Conservation (phyloP, 2,888 invertebrate species). For the Ornithoptera alexandrae region DNA sequence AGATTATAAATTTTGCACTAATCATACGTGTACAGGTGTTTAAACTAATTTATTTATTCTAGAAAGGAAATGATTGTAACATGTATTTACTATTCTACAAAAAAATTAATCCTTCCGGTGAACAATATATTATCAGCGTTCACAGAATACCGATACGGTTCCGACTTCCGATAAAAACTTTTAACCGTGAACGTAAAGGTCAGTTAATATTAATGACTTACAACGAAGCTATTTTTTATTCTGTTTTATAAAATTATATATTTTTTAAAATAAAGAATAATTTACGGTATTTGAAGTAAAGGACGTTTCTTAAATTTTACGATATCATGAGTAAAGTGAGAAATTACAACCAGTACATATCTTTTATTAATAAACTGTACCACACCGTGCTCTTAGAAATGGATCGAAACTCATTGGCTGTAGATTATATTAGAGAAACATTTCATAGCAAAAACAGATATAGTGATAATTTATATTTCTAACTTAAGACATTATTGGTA, state of each 20-base stretch:
- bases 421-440: too few species aligned
- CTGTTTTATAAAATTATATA: background rate
- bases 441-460: too few species aligned
- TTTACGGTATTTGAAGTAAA: background rate
- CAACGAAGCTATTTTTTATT: background rate
- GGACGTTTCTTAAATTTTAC: too few species aligned
- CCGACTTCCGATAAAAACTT: constrained; percentile 56
- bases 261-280: background rate
- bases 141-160: constrained; percentile 40
- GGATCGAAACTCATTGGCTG: too few species aligned
- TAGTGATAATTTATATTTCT: too few species aligned
- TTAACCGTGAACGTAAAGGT: constrained; percentile 23
- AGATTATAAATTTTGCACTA: background rate
- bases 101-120: constrained; percentile 53
- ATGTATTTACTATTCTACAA: constrained; percentile 31
- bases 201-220: constrained; percentile 12
- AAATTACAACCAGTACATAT: too few species aligned
- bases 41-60: background rate
- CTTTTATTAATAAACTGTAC: too few species aligned
- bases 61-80: background rate
- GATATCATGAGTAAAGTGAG: too few species aligned
- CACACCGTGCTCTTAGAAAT: too few species aligned
- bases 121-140: constrained; percentile 32
- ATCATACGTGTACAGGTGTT: background rate
- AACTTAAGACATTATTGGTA: too few species aligned